Evolutionary conservation across 2,113 vertebrate genomes (phyloP), one percentile per base, ranked within the genome.

Genomic region (Oncorhynchus masou): DNA sequence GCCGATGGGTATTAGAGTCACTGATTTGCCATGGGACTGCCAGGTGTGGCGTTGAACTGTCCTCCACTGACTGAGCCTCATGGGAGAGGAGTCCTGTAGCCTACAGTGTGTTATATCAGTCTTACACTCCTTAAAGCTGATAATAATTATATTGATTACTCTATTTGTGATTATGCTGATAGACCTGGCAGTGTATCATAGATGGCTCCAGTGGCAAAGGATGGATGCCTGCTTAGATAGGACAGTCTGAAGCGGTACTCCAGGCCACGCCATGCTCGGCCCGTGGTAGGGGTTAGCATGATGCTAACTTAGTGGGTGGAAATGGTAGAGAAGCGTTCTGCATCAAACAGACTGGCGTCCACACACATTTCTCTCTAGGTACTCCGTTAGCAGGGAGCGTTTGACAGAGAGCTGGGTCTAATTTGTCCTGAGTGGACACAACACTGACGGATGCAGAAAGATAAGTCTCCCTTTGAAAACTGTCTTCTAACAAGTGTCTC

Each of bases 1-100:
- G 70, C 22, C 22, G 48, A 57, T 16, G n/a, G 19, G 6, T 54
- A 71, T 77, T 71, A 27, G 71, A 74, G 70, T 69, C 75, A 81
- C 78, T 75, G 39, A 24, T 83, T 78, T 34, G 86, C 89, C 84
- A 64, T 81, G 80, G 78, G 90, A 90, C 89, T 91, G 89, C 89
- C 76, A 80, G 81, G 81, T 11, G 70, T 27, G 8, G 39, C 9
- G 39, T 45, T 45, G 81, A 74, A 71, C 77, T 76, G 80, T 78
- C 78, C 73, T 62, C 70, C 70, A 72, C 29, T 57, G 51, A 85
- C 29, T 62, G 51, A 85, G 78, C 72, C 72, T 73, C 80, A 77
- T 16, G 20, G 22, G 65, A 27, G 48, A 5, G 24, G 19, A 29
- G n/a, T 22, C 4, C 22, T 4, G 13, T 48, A 51, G 11, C n/a